Conservation (phyloP, 2,888 invertebrate species). For the Cephus rjabovi region DNA sequence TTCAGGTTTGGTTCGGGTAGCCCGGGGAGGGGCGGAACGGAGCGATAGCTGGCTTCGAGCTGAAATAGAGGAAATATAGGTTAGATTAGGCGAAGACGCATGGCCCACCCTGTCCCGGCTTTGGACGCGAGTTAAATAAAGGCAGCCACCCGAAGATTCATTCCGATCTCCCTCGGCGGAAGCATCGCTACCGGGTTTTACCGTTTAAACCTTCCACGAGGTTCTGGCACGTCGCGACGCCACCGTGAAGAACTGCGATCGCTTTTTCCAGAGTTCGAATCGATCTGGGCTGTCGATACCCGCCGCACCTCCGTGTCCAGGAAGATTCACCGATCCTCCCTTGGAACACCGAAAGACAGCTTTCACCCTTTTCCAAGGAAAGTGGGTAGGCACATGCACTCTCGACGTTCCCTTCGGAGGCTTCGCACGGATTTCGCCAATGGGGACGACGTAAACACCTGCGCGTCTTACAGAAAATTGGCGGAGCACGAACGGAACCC, state of each 20-base stretch:
- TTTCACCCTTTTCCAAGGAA: neutral
- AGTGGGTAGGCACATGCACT: neutral
- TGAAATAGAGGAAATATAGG: slow-evolving; percentile 49
- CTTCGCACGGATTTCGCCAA: neutral
- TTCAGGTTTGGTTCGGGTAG: neutral
- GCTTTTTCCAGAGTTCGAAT: slow-evolving; percentile 18
- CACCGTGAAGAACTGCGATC: neutral
- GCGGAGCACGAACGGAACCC: neutral
- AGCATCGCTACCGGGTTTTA: slow-evolving; percentile 30
- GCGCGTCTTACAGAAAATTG: neutral
- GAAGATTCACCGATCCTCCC: slow-evolving; percentile 10
- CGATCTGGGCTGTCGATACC: slow-evolving; percentile 14
- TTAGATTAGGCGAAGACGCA: slow-evolving; percentile 52
- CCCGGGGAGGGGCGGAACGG: slow-evolving; percentile 16
- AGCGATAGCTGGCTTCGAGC: slow-evolving; percentile 34
- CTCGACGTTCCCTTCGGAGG: neutral
- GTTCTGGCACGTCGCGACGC: neutral
- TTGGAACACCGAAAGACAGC: neutral
- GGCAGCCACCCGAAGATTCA: slow-evolving; percentile 15
- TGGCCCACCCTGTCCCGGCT: slow-evolving; percentile 32
- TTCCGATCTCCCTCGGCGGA: slow-evolving; percentile 10
- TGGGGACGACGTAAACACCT: neutral
- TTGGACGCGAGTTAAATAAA: slow-evolving; percentile 38
- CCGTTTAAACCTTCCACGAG: neutral
- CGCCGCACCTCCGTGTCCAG: slow-evolving; percentile 20